Percentiles rank a stretch among this genome's conserved stretches.
phyloP scores from a whole-genome alignment of 2,797 vertebrate genomes.

The Tadarida brasiliensis region DNA sequence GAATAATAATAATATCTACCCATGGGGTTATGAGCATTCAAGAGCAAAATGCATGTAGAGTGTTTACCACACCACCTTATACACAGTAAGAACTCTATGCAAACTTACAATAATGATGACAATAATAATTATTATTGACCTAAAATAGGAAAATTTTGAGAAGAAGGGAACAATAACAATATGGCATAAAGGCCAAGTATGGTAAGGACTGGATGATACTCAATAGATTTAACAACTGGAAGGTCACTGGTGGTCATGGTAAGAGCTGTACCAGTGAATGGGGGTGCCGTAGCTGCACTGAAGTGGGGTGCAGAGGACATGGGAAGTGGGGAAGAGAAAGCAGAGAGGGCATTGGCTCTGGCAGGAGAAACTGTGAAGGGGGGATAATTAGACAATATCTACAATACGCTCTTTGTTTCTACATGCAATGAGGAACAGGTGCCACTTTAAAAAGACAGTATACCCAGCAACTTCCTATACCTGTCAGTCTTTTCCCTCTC shows the following conservation, averaged over 20 bases:
- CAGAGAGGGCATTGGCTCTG: not conserved
- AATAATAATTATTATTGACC: not conserved
- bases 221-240: not conserved
- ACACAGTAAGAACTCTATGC: not conserved
- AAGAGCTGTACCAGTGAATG: not conserved
- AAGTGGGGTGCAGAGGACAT: not conserved
- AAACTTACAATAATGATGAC: constrained; percentile 5
- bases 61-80: not conserved
- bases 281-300: no score
- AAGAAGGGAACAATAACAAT: not conserved
- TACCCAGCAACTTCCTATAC: not conserved
- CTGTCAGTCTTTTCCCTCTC: not conserved
- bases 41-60: not conserved
- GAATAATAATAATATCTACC: not conserved
- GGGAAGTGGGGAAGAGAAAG: not conserved
- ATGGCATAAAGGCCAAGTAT: not conserved
- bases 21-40: not conserved
- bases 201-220: not conserved
- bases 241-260: not conserved
- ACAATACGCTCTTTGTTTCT: not conserved
- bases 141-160: constrained; percentile 28
- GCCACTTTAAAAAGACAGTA: not conserved
- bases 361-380: not conserved
- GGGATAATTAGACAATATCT: not conserved
- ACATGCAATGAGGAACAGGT: not conserved